phyloP scores from a whole-genome alignment of 2,888 invertebrate genomes.

The Pterostichus madidus region DNA sequence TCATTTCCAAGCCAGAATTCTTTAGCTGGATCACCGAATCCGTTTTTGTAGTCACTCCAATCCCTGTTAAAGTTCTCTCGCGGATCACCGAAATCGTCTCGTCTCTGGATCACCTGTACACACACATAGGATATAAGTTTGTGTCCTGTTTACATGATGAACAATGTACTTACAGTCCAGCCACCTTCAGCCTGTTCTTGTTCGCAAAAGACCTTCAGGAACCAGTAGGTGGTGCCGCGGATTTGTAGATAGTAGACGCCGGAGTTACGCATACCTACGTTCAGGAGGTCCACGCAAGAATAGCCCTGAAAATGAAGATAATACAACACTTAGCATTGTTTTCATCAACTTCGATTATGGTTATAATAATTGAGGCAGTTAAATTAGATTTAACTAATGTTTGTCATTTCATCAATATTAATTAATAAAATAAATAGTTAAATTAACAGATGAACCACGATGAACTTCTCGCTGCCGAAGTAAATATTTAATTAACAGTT shows the following conservation, averaged over 20 bases:
- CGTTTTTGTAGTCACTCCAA: slow-evolving; percentile 96
- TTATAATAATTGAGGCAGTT: too few relatives aligned
- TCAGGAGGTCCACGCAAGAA: slow-evolving; percentile 91
- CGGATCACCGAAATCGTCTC: slow-evolving; percentile 92
- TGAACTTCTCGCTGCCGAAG: too few relatives aligned
- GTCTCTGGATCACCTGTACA: slow-evolving; percentile 90
- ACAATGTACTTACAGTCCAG: slow-evolving; percentile 89
- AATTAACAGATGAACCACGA: too few relatives aligned
- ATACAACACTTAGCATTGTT: background rate
- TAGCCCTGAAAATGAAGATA: slow-evolving; percentile 84
- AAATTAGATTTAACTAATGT: too few relatives aligned
- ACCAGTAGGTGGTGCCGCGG: slow-evolving; percentile 95
- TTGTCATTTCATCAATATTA: too few relatives aligned
- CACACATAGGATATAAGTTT: background rate
- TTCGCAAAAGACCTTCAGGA: slow-evolving; percentile 94
- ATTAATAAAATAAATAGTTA: too few relatives aligned
- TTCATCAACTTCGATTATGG: background rate
- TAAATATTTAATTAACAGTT: too few relatives aligned
- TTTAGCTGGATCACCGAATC: slow-evolving; percentile 93
- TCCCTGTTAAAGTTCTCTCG: slow-evolving; percentile 94
- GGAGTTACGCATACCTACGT: slow-evolving; percentile 91
- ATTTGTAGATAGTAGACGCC: slow-evolving; percentile 95
- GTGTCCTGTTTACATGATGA: background rate
- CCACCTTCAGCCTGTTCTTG: slow-evolving; percentile 94
- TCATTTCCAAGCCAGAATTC: slow-evolving; percentile 97